Base-by-base conservation (phyloP, 2,888 invertebrate genomes). In the Cryptophagus acutangulus region DNA sequence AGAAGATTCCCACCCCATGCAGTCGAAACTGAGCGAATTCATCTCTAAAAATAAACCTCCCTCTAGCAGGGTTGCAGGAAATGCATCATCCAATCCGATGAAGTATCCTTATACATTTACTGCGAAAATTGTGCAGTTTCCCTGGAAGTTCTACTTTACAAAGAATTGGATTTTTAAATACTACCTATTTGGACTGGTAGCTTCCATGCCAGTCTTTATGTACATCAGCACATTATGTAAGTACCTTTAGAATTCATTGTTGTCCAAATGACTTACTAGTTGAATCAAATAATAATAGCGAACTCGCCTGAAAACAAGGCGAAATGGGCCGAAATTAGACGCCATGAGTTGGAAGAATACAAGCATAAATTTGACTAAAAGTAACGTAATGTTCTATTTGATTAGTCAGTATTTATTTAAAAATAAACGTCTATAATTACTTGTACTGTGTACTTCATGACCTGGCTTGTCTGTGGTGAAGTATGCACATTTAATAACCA, bases 61-160 rank as follows among this genome's bases (percentile, higher is more conserved):
- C 5, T 20, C 9, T 6, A 9, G 9, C 9, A 20, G 9, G 9
- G 9, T 5, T 20, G 20, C 20, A 20, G 5, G 6, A 6, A 20
- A 6, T 6, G 5, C 9, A 9, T 9, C 20, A 6, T 20, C 20
- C 5, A 20, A 9, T 41, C 69, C 69, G 15, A 78, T 80, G 79
- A 77, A 73, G 57, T 81, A 63, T 58, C 80, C 81, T 0, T 79
- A 79, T 55, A 79, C 79, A 0, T 48, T 70, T 1, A 42, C 71
- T 1, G 77, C 78, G 1, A 76, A 78, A 61, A 1, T 79, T 1
- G 71, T 63, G 1, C 74, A 74, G 52, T 80, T 80, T 52, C 81
- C 81, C 1, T 74, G 54, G 40, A 70, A 63, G 43, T 66, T 59
- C 55, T 71, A 76, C 54, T 69, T 55, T 38, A 62, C 73, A 36